Percentiles rank a stretch among this genome's conserved stretches.
Conservation (phyloP, 2,888 invertebrate species). For the Eupithecia pulchellata region DNA sequence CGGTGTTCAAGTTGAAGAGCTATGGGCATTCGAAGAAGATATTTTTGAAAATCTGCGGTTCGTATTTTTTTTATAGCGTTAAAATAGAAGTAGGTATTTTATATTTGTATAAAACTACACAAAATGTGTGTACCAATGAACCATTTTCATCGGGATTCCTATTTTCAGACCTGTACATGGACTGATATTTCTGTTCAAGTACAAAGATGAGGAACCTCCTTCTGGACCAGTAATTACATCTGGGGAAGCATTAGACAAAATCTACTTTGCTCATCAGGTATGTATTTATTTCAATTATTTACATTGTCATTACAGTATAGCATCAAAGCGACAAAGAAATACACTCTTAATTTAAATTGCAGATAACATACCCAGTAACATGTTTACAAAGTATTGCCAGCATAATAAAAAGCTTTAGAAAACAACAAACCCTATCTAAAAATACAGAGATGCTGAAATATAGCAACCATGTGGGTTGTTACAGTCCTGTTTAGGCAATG, state of each 20-base stretch:
- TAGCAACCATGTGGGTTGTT: too few relatives aligned
- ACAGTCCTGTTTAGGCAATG: too few relatives aligned
- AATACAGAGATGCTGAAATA: background rate
- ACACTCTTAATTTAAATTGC: too few relatives aligned
- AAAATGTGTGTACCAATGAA: background rate
- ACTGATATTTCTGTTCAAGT: slow-evolving; percentile 98
- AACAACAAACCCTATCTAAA: background rate
- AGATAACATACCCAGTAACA: background rate
- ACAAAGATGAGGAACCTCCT: slow-evolving; percentile 93
- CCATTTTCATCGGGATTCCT: slow-evolving; percentile 1
- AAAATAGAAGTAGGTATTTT: background rate
- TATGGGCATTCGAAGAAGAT: slow-evolving; percentile 97
- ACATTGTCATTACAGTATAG: too few relatives aligned
- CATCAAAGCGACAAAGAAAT: too few relatives aligned
- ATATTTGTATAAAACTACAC: background rate
- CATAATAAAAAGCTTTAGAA: background rate
- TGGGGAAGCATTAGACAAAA: slow-evolving; percentile 90
- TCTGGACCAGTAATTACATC: slow-evolving; percentile 93
- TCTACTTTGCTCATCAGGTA: slow-evolving; percentile 99
- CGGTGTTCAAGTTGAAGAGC: slow-evolving; percentile 98
- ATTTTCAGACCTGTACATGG: slow-evolving; percentile 96
- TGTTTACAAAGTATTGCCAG: background rate
- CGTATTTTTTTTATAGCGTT: background rate
- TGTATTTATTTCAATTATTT: background rate
- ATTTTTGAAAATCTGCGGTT: slow-evolving; percentile 95